Evolutionary conservation across 2,113 vertebrate species (phyloP).

Genomic region (Chloropsis hardwickii): DNA sequence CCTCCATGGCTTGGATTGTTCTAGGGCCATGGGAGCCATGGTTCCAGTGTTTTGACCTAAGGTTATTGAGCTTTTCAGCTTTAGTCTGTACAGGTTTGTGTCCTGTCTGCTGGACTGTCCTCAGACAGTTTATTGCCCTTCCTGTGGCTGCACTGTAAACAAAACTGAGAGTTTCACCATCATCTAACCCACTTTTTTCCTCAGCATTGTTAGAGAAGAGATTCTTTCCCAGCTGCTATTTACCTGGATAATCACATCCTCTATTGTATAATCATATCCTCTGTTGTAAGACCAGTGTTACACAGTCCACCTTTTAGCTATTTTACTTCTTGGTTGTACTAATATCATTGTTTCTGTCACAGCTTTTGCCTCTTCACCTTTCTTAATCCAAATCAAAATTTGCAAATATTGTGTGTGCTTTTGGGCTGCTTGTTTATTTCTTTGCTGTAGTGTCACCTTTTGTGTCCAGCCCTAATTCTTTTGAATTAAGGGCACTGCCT

Average conservation of each 20-base stretch:
- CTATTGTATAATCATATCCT: neutral
- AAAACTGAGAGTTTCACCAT: neutral
- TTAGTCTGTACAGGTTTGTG: neutral
- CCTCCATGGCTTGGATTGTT: neutral
- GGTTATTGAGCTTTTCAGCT: neutral
- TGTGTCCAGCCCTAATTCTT: neutral
- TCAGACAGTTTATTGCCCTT: neutral
- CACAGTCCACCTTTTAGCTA: neutral
- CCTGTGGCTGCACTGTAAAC: neutral
- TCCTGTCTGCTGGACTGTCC: neutral
- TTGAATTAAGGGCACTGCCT: neutral
- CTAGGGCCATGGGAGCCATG: neutral
- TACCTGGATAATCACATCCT: neutral
- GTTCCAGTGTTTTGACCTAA: neutral
- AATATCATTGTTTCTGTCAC: neutral
- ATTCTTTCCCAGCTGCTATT: neutral
- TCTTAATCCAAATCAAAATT: neutral
- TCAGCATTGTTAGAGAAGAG: neutral
- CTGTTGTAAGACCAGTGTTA: neutral
- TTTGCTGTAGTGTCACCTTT: neutral
- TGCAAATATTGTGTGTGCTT: neutral
- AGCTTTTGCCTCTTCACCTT: neutral
- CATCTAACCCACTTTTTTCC: neutral
- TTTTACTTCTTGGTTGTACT: neutral
- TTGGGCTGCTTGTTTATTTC: neutral